These are phyloP conservation scores for Todiramphus saurophagus DNA, from an alignment of 2,113 vertebrate genomes.

Conservation along the genomic window DNA sequence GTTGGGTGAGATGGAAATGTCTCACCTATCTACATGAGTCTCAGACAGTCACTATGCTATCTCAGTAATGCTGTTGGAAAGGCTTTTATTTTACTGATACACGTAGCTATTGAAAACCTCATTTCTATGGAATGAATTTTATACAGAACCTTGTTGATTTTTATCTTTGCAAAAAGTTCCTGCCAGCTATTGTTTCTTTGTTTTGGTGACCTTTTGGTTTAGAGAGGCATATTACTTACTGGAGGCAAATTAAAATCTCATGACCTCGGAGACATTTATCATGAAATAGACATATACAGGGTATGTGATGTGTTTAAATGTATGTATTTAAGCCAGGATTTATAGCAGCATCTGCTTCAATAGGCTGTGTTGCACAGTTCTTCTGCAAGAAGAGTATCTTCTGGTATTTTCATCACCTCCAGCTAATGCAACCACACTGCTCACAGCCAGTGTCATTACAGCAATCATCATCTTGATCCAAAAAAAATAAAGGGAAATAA, in stretches of 20 bases:
- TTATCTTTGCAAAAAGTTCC: neutral
- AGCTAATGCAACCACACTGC: neutral
- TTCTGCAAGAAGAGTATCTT: neutral
- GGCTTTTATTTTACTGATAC: neutral
- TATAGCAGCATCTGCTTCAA: neutral
- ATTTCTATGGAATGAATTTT: neutral
- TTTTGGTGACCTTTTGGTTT: neutral
- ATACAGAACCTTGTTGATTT: neutral
- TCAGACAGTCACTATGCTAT: neutral
- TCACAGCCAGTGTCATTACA: neutral
- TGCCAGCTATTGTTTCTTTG: neutral
- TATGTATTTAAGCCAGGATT: neutral
- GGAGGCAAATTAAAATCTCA: neutral
- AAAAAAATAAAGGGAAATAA: neutral
- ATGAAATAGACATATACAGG: neutral
- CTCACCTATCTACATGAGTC: rapidly evolving
- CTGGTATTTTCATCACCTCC: conserved; percentile 14
- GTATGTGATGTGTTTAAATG: neutral
- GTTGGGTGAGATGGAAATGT: too few relatives aligned
- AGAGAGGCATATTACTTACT: neutral
- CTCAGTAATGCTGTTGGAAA: neutral
- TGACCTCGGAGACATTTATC: neutral
- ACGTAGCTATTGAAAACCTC: neutral
- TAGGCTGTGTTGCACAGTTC: neutral
- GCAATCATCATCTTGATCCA: neutral